Evolutionary conservation across 2,113 vertebrate species (phyloP).

Genomic region (human): GRCh38 chrX:106214001-106214500

Average conservation of each 20-base stretch:
- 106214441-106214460: neutral
- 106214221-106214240: neutral
- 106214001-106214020: neutral
- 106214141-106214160: neutral
- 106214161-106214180: neutral
- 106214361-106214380: neutral
- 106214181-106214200: neutral
- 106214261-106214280: neutral
- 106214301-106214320: neutral
- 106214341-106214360: neutral
- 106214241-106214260: neutral
- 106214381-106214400: neutral
- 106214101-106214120: neutral
- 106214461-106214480: neutral
- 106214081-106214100: neutral
- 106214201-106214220: neutral
- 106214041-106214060: neutral
- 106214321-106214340: neutral
- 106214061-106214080: neutral
- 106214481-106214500: neutral
- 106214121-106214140: neutral
- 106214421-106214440: neutral
- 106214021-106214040: neutral
- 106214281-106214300: neutral
- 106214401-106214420: neutral